phyloP scores from a whole-genome alignment of 2,113 vertebrate species.

The Hystrix brachyura region DNA sequence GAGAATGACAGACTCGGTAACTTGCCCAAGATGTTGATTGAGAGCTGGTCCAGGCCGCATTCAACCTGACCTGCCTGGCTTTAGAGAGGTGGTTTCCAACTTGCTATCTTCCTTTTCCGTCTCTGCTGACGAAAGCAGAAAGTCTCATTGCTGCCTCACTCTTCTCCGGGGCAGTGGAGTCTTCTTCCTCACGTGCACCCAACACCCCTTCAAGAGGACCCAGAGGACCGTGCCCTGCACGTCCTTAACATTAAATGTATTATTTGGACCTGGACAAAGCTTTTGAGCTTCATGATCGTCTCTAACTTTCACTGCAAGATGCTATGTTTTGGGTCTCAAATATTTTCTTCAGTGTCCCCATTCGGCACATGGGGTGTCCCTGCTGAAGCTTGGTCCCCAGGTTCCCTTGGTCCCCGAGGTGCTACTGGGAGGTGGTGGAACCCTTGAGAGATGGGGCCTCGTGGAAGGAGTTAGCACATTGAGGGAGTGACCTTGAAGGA shows the following conservation, averaged over 20 bases:
- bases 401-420: background rate
- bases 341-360: background rate
- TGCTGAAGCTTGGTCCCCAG: background rate
- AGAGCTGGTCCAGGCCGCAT: background rate
- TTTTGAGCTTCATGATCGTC: background rate
- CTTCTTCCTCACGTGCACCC: background rate
- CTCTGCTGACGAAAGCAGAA: conserved; percentile 18
- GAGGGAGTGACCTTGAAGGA: background rate
- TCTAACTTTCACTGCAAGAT: background rate
- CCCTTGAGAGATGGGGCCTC: background rate
- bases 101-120: background rate
- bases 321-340: background rate
- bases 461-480: background rate
- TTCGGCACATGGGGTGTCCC: background rate
- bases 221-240: background rate
- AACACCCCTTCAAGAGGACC: background rate
- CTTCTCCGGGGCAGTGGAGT: background rate
- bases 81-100: conserved; percentile 4
- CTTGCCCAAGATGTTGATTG: background rate
- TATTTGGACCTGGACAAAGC: background rate
- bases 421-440: background rate
- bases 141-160: background rate
- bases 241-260: background rate
- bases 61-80: background rate
- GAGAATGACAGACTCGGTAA: background rate